Percentiles rank a stretch among this genome's conserved stretches.
phyloP scores from a whole-genome alignment of 1,140 invertebrate genomes.

The Ceratina calcarata region DNA sequence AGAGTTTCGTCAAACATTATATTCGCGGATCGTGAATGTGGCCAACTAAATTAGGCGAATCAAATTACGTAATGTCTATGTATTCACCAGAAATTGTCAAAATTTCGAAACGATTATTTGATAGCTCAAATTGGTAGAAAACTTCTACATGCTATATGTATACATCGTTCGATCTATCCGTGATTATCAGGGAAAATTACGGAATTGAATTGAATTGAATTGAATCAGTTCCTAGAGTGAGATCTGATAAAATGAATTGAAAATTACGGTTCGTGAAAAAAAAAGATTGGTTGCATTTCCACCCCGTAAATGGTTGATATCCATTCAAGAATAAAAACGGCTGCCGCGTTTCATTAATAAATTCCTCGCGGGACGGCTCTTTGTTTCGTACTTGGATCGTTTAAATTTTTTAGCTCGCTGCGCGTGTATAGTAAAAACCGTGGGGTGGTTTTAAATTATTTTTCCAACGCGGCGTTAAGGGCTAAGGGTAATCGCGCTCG shows the following conservation, averaged over 20 bases:
- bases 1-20: slow-evolving; percentile 1
- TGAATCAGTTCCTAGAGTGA: background rate
- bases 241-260: background rate
- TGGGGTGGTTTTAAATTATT: slow-evolving; percentile 25
- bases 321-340: slow-evolving; percentile 10
- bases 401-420: slow-evolving; percentile 10
- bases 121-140: too few species aligned
- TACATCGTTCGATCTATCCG: too few species aligned
- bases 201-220: background rate
- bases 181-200: background rate
- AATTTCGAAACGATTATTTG: background rate
- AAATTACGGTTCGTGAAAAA: background rate
- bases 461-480: slow-evolving; percentile 6
- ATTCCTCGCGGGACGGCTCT: background rate
- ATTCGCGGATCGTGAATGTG: background rate
- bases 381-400: slow-evolving; percentile 10
- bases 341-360: slow-evolving; percentile 31
- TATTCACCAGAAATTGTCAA: background rate
- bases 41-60: too few species aligned
- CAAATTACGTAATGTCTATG: too few species aligned
- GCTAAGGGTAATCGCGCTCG: background rate
- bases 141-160: too few species aligned
- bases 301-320: slow-evolving; percentile 3
- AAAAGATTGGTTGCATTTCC: background rate
- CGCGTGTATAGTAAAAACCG: background rate